Evolutionary conservation across 2,797 vertebrate genomes (phyloP).

Genomic region (Chaetodon trifasciatus): DNA sequence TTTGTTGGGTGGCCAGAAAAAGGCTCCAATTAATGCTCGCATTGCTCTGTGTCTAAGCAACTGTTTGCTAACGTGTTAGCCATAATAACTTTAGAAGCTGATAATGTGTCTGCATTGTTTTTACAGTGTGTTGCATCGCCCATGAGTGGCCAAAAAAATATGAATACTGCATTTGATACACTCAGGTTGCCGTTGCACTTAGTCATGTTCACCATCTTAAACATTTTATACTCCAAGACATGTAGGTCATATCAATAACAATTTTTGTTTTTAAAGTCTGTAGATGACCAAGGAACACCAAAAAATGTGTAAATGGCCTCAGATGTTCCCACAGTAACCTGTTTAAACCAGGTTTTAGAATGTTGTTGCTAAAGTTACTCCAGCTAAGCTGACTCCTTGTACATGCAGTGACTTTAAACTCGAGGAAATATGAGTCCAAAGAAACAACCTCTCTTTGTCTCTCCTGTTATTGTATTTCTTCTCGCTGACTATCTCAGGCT

Average conservation of each 20-base stretch:
- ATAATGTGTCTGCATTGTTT: not conserved
- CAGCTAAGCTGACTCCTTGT: not conserved
- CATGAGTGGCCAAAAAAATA: not conserved
- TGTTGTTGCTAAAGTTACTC: not conserved
- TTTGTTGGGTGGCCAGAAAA: not conserved
- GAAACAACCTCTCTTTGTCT: constrained; percentile 27
- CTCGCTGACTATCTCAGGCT: constrained; percentile 9
- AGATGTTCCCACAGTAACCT: not conserved
- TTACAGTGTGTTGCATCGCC: not conserved
- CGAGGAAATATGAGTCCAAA: constrained; percentile 3
- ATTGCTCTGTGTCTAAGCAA: not conserved
- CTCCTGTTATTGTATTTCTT: constrained; percentile 1
- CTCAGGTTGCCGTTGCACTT: too few species aligned
- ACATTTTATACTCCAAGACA: too few species aligned
- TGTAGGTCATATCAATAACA: too few species aligned
- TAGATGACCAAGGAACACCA: too few species aligned
- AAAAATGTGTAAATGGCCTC: not conserved
- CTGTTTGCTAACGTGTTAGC: not conserved
- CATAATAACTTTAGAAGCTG: not conserved
- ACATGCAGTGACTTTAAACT: not conserved
- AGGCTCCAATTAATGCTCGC: not conserved
- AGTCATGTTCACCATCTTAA: too few species aligned
- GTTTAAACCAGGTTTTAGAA: not conserved
- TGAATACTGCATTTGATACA: too few species aligned
- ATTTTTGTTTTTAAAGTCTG: too few species aligned